These are phyloP conservation scores for Cassiopea xamachana DNA, from an alignment of 30 jellyfish, hydroid and myxozoan species.

Conservation along the genomic window DNA sequence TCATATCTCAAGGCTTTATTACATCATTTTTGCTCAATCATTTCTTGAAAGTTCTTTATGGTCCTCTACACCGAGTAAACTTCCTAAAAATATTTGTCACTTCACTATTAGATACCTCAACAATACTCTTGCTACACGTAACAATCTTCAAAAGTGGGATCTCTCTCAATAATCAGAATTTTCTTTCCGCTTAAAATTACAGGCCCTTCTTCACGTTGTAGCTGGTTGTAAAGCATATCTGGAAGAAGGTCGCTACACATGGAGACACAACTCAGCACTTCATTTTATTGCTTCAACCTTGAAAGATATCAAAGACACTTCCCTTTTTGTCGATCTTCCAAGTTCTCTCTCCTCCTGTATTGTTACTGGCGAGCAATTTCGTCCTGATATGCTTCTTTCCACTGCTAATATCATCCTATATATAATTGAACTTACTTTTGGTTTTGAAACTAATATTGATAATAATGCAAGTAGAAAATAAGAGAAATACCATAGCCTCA, in stretches of 20 bases:
- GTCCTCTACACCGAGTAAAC: too few relatives aligned
- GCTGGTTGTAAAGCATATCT: neutral
- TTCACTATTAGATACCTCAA: too few relatives aligned
- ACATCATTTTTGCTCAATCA: too few relatives aligned
- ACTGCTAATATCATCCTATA: neutral
- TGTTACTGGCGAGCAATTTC: neutral
- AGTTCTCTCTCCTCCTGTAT: neutral
- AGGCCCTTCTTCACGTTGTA: neutral
- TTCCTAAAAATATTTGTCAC: too few relatives aligned
- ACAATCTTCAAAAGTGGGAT: too few relatives aligned
- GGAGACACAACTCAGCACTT: neutral
- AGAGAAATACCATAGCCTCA: neutral
- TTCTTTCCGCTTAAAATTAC: neutral
- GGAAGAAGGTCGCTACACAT: neutral
- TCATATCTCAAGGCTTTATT: too few relatives aligned
- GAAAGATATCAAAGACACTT: neutral
- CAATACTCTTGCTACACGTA: too few relatives aligned
- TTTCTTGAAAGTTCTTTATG: too few relatives aligned
- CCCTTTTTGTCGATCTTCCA: neutral
- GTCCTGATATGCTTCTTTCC: neutral
- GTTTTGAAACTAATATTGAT: neutral
- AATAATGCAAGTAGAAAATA: neutral
- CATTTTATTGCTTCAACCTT: neutral
- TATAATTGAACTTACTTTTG: neutral
- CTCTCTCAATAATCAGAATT: too few relatives aligned